Conservation (phyloP, 2,113 vertebrate species). For the Piaya cayana region DNA sequence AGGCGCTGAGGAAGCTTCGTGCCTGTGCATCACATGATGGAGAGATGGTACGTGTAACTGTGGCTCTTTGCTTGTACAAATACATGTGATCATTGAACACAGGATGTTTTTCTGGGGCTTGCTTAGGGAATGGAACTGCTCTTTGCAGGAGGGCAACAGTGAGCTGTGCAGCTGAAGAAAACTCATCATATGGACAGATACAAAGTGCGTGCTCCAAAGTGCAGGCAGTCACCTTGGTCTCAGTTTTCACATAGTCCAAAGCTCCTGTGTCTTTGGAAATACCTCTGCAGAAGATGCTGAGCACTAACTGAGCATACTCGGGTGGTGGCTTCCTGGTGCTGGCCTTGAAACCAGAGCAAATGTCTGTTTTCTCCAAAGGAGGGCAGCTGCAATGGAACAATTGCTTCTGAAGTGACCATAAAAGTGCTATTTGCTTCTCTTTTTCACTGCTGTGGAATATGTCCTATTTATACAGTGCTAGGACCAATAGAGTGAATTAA, state of each 20-base stretch:
- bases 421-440: neutral
- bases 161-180: neutral
- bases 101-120: neutral
- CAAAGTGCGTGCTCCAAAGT: neutral
- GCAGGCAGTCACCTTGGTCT: neutral
- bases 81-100: fast-evolving
- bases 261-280: neutral
- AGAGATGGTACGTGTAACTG: neutral
- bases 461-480: neutral
- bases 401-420: neutral
- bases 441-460: neutral
- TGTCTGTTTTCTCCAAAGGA: neutral
- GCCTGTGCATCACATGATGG: fast-evolving
- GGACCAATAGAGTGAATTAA: neutral
- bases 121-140: neutral
- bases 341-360: neutral
- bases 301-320: fast-evolving
- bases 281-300: neutral
- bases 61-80: neutral
- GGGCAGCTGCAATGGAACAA: neutral
- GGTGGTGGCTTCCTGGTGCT: neutral
- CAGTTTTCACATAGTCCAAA: neutral
- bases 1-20: neutral
- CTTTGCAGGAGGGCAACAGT: fast-evolving
- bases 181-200: neutral